phyloP scores from a whole-genome alignment of 2,888 invertebrate genomes.

The Heliconius ethilla region DNA sequence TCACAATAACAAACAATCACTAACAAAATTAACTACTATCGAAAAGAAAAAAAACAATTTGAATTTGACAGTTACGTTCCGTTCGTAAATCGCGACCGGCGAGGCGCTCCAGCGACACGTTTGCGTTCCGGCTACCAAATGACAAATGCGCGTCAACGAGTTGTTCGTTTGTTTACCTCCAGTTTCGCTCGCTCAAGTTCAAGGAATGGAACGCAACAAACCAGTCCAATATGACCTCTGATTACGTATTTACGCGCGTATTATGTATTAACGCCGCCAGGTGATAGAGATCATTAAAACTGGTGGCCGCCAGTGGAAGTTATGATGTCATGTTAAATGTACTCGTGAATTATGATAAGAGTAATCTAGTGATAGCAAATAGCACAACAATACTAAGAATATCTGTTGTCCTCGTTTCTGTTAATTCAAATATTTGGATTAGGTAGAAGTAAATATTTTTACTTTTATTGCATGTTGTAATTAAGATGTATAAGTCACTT shows the following conservation, averaged over 20 bases:
- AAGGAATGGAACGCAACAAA: constrained; percentile 64
- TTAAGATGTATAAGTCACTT: neutral
- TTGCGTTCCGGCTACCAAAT: constrained; percentile 72
- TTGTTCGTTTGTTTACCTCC: constrained; percentile 69
- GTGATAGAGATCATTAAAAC: constrained; percentile 37
- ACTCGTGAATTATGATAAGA: constrained; percentile 45
- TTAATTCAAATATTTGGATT: constrained; percentile 1
- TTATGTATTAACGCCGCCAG: constrained; percentile 38
- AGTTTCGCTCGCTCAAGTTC: constrained; percentile 68
- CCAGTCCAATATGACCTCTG: constrained; percentile 53
- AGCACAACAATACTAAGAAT: constrained; percentile 39
- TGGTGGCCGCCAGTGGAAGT: constrained; percentile 15
- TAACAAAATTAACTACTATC: constrained; percentile 8
- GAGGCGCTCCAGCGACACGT: constrained; percentile 58
- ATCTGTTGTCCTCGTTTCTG: neutral
- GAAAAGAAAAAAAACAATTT: constrained; percentile 24
- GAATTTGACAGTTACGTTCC: constrained; percentile 48
- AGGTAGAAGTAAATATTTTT: constrained; percentile 6
- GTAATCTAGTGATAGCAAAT: constrained; percentile 39
- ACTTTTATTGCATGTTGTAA: neutral
- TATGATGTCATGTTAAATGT: constrained; percentile 46
- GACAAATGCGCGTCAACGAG: constrained; percentile 73
- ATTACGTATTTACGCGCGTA: constrained; percentile 31
- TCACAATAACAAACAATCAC: constrained; percentile 28
- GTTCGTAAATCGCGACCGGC: constrained; percentile 57